Base-by-base conservation (phyloP, 2,888 invertebrate species). In the Omphaloscelis lunosa region DNA sequence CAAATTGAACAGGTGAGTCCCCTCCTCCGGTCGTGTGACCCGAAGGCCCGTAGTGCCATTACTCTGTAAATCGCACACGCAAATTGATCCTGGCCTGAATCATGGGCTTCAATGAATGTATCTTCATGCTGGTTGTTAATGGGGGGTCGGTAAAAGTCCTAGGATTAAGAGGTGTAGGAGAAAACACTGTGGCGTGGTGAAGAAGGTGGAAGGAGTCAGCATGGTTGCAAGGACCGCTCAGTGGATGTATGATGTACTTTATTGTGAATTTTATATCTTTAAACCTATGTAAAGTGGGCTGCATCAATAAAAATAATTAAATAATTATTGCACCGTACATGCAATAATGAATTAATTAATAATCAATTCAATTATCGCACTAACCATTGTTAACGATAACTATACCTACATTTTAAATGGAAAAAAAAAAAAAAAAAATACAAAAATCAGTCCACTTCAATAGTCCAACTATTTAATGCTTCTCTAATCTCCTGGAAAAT, bases 1-100 rank as follows among this genome's bases (percentile, higher is more conserved):
- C 93, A 80, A 93, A 92, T 94, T 94, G 91, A 92, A 79, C 93
- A 93, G 93, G 93, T 94, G 92, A 90, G 91, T 86, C 92, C 92
- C 92, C 93, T 88, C 88, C 79, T 75, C 20, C 82, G 84, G 87
- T 79, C 93, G 94, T 93, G 92, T 80, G 93, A 92, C 91, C 89
- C 83, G 74, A 70, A 77, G 92, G 91, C 91, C 89, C 82, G 72
- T 69, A 77, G 77, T 70, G 72, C 70, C 65, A 80, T 79, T 83
- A 68, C 75, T 72, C 68, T 72, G 81, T 81, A 72, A 89, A 86
- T 83, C 79, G 80, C 79, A 87, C 82, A 88, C 88, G 85, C 86
- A 85, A 87, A 83, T 82, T 89, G 82, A 86, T 89, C 67, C 74
- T 80, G 74, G 67, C 68, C 78, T 84, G 66, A 83, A 72, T 84